Percentiles rank a stretch among this genome's conserved stretches.
Conservation (phyloP, 1,140 invertebrate species). For the Ostrea edulis region DNA sequence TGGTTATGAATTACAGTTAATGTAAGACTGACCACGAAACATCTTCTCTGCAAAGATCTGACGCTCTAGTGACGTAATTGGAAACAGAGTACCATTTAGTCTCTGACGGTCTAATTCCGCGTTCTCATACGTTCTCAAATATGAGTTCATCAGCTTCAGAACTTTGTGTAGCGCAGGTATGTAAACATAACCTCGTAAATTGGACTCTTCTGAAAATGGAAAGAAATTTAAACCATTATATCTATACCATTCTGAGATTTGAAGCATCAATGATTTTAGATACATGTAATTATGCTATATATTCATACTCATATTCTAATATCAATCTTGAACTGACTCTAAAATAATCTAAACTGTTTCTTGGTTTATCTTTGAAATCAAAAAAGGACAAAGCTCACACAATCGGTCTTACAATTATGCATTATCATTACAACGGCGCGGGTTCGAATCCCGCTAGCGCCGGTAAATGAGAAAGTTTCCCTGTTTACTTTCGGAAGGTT, state of each 20-base stretch:
- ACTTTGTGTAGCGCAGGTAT: conserved; percentile 1
- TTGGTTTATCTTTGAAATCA: no score
- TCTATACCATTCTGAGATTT: not conserved
- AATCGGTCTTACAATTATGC: no score
- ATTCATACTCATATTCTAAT: no score
- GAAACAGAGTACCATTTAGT: not conserved
- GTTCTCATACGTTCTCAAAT: not conserved
- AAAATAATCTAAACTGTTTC: no score
- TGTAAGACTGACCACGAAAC: not conserved
- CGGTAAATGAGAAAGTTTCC: no score
- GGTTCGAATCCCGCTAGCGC: no score
- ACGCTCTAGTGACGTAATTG: not conserved
- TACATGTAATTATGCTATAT: no score
- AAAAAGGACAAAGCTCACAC: no score
- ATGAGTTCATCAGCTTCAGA: not conserved
- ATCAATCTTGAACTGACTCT: no score
- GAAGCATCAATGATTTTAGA: not conserved
- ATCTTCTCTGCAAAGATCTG: not conserved
- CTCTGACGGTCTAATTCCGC: not conserved
- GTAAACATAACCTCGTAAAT: not conserved
- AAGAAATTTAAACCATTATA: not conserved
- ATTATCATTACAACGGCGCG: no score
- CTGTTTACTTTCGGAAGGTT: no score
- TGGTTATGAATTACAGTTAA: not conserved
- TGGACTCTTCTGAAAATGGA: not conserved